Evolutionary conservation across 2,113 vertebrate species (phyloP).

Genomic region (Dasypus novemcinctus): DNA sequence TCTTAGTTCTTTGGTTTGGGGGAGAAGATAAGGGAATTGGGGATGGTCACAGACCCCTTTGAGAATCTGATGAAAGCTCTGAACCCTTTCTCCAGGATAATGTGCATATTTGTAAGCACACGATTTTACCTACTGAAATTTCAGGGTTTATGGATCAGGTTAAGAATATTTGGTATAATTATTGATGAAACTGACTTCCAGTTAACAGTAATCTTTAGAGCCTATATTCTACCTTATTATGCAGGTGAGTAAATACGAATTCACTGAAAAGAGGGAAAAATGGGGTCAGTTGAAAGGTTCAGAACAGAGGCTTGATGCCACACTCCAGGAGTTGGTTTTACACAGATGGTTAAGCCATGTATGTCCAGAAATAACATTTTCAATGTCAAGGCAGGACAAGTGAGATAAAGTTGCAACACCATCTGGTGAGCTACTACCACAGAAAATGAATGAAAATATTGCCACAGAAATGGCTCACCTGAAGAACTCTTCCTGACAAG

Average conservation of each 20-base stretch:
- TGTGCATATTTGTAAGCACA: not conserved
- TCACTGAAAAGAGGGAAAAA: slow-evolving; percentile 21
- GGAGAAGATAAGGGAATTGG: not conserved
- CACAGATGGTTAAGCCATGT: not conserved
- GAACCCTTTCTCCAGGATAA: not conserved
- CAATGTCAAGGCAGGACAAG: not conserved
- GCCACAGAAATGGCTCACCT: slow-evolving; percentile 82
- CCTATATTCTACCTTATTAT: not conserved
- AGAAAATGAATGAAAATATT: not conserved
- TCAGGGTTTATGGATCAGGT: not conserved
- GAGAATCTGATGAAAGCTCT: not conserved
- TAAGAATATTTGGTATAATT: not conserved
- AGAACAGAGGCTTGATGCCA: not conserved
- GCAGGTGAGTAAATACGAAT: not conserved
- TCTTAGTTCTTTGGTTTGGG: slow-evolving; percentile 15
- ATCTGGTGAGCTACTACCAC: not conserved
- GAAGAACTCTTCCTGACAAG: slow-evolving; percentile 91
- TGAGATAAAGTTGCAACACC: not conserved
- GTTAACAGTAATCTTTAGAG: not conserved
- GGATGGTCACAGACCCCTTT: not conserved
- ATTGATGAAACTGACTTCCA: not conserved
- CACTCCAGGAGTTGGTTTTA: not conserved
- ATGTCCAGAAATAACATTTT: not conserved
- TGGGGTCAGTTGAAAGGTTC: not conserved
- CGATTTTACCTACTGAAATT: not conserved